Evolutionary conservation across 2,888 invertebrate species (phyloP).

Genomic region (Calliphora vomitoria): DNA sequence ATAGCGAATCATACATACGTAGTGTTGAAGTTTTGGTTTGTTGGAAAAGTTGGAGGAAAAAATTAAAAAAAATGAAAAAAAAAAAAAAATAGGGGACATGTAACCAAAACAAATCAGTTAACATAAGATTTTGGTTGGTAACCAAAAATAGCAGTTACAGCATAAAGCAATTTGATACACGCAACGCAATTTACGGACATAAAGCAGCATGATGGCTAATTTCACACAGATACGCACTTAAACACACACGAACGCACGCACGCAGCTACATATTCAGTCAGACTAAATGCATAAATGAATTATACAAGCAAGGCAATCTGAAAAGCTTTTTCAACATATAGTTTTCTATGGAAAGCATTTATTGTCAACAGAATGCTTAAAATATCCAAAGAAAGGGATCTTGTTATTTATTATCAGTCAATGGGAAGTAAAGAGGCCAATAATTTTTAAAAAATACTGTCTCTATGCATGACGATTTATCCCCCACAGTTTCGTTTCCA

Average conservation of each 20-base stretch:
- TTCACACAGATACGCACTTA: slow-evolving; percentile 43
- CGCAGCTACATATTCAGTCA: not conserved
- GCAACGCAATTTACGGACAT: slow-evolving; percentile 55
- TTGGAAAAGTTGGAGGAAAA: slow-evolving; percentile 36
- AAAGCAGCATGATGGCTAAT: slow-evolving; percentile 58
- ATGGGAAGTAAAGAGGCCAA: too few species aligned
- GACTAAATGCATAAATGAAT: not conserved
- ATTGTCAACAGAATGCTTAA: too few species aligned
- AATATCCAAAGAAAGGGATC: too few species aligned
- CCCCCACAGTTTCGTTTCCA: too few species aligned
- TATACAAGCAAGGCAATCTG: not conserved
- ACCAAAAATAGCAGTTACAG: slow-evolving; percentile 64
- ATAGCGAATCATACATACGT: slow-evolving; percentile 17
- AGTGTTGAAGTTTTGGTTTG: slow-evolving; percentile 8
- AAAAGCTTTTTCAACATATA: too few species aligned
- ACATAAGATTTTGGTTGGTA: slow-evolving; percentile 64
- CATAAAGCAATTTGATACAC: slow-evolving; percentile 64
- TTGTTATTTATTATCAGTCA: too few species aligned
- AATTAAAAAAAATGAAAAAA: not conserved
- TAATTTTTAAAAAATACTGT: too few species aligned
- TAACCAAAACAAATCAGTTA: slow-evolving; percentile 68
- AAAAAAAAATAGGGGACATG: slow-evolving; percentile 44
- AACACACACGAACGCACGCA: not conserved
- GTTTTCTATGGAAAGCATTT: not conserved
- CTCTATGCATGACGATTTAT: too few species aligned